Evolutionary conservation across 2,797 vertebrate genomes (phyloP).

Genomic region (Atherinosoma microstoma): DNA sequence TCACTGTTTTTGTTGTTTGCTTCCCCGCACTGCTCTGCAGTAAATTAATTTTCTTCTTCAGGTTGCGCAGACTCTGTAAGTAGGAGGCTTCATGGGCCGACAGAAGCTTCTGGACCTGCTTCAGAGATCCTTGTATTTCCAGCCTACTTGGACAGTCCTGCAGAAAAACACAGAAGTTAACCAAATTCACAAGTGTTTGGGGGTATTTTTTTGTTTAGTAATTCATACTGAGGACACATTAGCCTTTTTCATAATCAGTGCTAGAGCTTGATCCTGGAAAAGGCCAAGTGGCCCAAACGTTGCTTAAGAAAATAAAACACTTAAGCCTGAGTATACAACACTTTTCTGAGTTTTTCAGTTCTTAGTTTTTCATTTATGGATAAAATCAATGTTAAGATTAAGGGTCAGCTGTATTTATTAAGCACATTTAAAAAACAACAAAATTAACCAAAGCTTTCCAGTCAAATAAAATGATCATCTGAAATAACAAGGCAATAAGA

Average conservation of each 20-base stretch:
- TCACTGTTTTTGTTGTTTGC: slow-evolving; percentile 67
- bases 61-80: slow-evolving; percentile 76
- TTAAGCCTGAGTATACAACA: no score
- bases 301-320: no score
- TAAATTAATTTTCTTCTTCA: slow-evolving; percentile 88
- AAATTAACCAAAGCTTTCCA: not conserved
- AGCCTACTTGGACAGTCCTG: slow-evolving; percentile 86
- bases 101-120: slow-evolving; percentile 89
- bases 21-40: slow-evolving; percentile 79
- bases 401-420: no score
- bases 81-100: slow-evolving; percentile 86
- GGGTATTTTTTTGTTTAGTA: no score
- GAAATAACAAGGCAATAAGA: not conserved
- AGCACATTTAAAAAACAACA: not conserved
- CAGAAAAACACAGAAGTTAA: slow-evolving; percentile 18
- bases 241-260: no score
- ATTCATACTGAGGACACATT: no score
- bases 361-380: no score
- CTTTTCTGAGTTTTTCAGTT: no score
- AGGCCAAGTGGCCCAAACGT: no score
- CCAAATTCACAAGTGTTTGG: not conserved
- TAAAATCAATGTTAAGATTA: no score
- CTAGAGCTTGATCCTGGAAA: no score
- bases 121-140: slow-evolving; percentile 81
- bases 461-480: not conserved